Base-by-base conservation (phyloP, 2,113 vertebrate species). In the Passer domesticus region DNA sequence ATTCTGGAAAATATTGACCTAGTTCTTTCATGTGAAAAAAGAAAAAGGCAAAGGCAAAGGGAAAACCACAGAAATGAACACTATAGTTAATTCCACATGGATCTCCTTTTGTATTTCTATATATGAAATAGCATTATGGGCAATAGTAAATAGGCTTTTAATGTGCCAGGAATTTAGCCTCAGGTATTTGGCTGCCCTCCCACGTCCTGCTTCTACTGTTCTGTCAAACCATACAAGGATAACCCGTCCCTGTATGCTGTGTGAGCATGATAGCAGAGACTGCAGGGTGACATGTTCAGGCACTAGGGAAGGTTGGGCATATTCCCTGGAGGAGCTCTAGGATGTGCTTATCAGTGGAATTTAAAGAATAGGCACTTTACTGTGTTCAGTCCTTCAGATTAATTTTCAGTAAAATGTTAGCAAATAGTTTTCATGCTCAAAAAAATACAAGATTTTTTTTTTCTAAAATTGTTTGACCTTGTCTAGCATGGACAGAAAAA, bases 151-250 rank as follows among this genome's bases (percentile, higher is more conserved):
- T 87, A 87, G 62, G 22, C 28, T 76, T 97, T 74, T 94, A 90
- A 94, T 85, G 77, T 92, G 88, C 78, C 80, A 70, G 59, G 63
- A 76, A 89, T 94, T 96, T 91, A 94, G 77, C 83, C 81, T 95
- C 74, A 89, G 89, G 87, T 95, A 58, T 91, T 96, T 97, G 96
- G 96, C 95, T 89, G 22, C 15, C 52, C 79, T 95, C 83, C 94
- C 84, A 96, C 31, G 64, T 83, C 85, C 60, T 91, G n/a, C 46
- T 91, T 64, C 73, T 80, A 39, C 91, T 77, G 35, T 58, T 91
- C 35, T 95, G 90, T 95, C 78, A 72, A 66, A 72, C 68, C 93
- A 27, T 56, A 69, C 68, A 83, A 82, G 92, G 76, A 62, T 91
- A 96, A 76, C 39, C 67, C 2, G 0, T 95, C 88, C 35, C 44